Evolutionary conservation across 2,888 invertebrate genomes (phyloP).

Genomic region (Brenthis ino): DNA sequence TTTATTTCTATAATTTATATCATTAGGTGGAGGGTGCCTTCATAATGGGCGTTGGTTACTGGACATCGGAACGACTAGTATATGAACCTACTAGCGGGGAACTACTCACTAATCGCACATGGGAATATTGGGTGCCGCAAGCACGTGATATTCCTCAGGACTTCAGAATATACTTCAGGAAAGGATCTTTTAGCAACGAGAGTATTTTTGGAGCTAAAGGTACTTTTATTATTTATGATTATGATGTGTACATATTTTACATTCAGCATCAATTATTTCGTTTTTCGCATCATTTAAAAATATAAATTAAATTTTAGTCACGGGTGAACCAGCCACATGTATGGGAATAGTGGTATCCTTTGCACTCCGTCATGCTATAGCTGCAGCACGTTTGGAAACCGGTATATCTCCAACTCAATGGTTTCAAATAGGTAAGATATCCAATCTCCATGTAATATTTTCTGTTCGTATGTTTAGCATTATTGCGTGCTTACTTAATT

Average conservation of each 20-base stretch:
- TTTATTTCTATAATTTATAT: not conserved
- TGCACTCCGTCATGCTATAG: slow-evolving; percentile 80
- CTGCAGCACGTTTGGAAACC: slow-evolving; percentile 83
- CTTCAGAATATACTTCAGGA: slow-evolving; percentile 81
- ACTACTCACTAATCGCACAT: slow-evolving; percentile 84
- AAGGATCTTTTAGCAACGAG: slow-evolving; percentile 79
- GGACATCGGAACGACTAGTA: slow-evolving; percentile 84
- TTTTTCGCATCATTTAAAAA: not conserved
- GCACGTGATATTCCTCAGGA: slow-evolving; percentile 85
- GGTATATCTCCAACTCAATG: slow-evolving; percentile 78
- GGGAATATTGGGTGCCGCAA: slow-evolving; percentile 86
- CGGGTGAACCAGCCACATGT: slow-evolving; percentile 78
- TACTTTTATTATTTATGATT: slow-evolving; percentile 28
- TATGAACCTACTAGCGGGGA: slow-evolving; percentile 81
- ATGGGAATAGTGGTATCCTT: slow-evolving; percentile 75
- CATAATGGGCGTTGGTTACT: slow-evolving; percentile 85
- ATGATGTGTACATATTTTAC: too few relatives aligned
- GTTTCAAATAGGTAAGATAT: slow-evolving; percentile 80
- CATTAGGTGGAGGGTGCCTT: slow-evolving; percentile 85
- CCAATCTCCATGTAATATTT: too few relatives aligned
- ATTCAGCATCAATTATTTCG: too few relatives aligned
- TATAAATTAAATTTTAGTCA: slow-evolving; percentile 58
- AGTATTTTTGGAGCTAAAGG: slow-evolving; percentile 82
- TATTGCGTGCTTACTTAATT: too few relatives aligned
- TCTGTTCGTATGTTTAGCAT: too few relatives aligned